Conservation (phyloP, 2,888 invertebrate genomes). For the Calliopum simillimum region DNA sequence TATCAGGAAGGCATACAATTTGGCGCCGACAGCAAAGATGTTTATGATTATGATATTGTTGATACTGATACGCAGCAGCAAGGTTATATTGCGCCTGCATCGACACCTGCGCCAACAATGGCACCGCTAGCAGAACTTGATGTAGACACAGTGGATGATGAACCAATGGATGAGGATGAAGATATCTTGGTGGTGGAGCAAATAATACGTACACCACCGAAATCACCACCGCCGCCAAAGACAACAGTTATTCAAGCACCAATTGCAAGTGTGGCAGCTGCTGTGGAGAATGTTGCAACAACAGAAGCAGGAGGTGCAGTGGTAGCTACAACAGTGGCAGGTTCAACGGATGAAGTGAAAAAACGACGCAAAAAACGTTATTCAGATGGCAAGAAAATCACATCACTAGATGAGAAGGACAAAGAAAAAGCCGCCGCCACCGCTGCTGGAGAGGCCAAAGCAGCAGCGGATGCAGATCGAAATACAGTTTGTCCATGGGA, state of each 20-base stretch:
- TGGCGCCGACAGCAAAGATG: constrained; percentile 53
- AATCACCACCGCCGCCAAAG: not conserved
- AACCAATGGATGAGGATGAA: constrained; percentile 66
- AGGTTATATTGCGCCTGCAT: constrained; percentile 63
- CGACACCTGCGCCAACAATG: constrained; percentile 67
- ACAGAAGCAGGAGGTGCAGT: not conserved
- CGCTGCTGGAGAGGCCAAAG: constrained; percentile 45
- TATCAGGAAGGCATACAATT: constrained; percentile 65
- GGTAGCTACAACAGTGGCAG: constrained; percentile 3
- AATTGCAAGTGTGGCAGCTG: not conserved
- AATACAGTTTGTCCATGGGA: constrained; percentile 95
- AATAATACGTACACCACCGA: constrained; percentile 1
- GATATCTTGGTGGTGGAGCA: not conserved
- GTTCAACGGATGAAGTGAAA: constrained; percentile 54
- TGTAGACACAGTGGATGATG: constrained; percentile 77
- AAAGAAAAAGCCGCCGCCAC: constrained; percentile 50
- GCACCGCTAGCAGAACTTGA: constrained; percentile 79
- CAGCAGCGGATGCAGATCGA: constrained; percentile 68
- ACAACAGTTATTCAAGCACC: constrained; percentile 10
- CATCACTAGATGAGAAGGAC: constrained; percentile 56
- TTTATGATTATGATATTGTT: constrained; percentile 60
- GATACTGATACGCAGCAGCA: constrained; percentile 49
- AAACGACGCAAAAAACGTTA: constrained; percentile 62
- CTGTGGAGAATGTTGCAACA: constrained; percentile 5
- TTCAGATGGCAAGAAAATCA: constrained; percentile 54